Evolutionary conservation across 2,113 vertebrate genomes (phyloP), one percentile per base, ranked within the genome.

Genomic region (Muscicapa adusta): DNA sequence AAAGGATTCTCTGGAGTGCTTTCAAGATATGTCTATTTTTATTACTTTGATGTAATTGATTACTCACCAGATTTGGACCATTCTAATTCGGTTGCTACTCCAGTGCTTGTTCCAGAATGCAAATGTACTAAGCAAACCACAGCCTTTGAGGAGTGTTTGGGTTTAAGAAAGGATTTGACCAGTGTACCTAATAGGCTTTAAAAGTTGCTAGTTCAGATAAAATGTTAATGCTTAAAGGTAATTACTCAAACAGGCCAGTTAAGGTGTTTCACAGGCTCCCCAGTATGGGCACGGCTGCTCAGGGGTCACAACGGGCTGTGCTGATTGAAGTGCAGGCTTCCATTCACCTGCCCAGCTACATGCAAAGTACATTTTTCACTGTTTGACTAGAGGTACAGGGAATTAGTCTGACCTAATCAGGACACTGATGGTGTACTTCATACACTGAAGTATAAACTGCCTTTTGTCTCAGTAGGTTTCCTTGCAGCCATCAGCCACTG

Each of bases 21-120:
- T 88, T 92, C 75, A 90, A 86, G 88, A 83, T 63, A 93, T 0
- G 3, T 74, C 88, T 88, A 8, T 48, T 95, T 91, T 92, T 86
- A 86, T 81, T 83, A 91, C 56, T 83, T 73, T 48, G 75, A 88
- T 48, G 3, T 67, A 86, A 88, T 33, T 56, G 63, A 86, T 95
- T 71, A 38, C 63, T 71, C 80, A 68, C 85, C 83, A 73, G 75
- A 96, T 95, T 76, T 73, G 84, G 68, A 67, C 57, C 56, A 51
- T 80, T 67, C 68, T 76, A 26, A 88, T 79, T 83, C 0, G 0
- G 33, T 83, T 91, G 56, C 17, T 85, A 38, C 78, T 76, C 45
- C 42, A 29, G 5, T 57, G 54, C 54, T 66, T 65, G 36, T 73
- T 96, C 24, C 68, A 77, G 51, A 38, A 73, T 83, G 63, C 63